phyloP scores from a whole-genome alignment of 2,797 vertebrate genomes.

The Mastacembelus armatus region DNA sequence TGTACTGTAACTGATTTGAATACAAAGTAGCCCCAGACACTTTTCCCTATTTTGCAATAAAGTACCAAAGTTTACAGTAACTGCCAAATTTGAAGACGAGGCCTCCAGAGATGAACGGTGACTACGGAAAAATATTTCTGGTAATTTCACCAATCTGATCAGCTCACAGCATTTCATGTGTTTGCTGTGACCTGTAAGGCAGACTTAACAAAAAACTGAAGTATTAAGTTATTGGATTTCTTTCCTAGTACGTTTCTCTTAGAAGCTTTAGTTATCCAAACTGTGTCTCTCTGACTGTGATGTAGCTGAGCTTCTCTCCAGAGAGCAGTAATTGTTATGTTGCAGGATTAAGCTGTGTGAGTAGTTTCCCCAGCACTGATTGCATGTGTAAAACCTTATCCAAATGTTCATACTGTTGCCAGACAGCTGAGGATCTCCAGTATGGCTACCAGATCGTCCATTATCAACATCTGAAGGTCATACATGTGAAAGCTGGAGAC shows the following conservation, averaged over 20 bases:
- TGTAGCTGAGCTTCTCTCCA: slow-evolving; percentile 12
- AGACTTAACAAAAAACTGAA: neutral
- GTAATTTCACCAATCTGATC: neutral
- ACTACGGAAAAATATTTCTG: neutral
- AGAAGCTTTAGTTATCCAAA: slow-evolving; percentile 12
- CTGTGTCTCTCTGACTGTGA: slow-evolving; percentile 6
- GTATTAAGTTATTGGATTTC: neutral
- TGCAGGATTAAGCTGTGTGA: slow-evolving; percentile 31
- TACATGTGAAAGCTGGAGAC: neutral
- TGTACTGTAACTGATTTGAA: slow-evolving; percentile 10
- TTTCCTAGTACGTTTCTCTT: slow-evolving; percentile 4
- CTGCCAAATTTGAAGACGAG: neutral
- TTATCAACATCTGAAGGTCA: slow-evolving; percentile 42
- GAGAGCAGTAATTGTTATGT: slow-evolving; percentile 25
- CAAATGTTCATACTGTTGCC: slow-evolving; percentile 33
- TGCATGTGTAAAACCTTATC: neutral
- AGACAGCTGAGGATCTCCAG: slow-evolving; percentile 15
- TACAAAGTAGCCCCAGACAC: slow-evolving; percentile 22
- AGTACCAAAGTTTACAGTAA: too few relatives aligned
- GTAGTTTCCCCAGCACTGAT: slow-evolving; percentile 2
- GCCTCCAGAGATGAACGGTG: neutral
- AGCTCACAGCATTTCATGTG: neutral
- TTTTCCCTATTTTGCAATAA: neutral
- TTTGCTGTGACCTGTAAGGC: neutral
- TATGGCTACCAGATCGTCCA: slow-evolving; percentile 15